Conservation (phyloP, 2,113 vertebrate genomes). For the Aleadryas rufinucha region DNA sequence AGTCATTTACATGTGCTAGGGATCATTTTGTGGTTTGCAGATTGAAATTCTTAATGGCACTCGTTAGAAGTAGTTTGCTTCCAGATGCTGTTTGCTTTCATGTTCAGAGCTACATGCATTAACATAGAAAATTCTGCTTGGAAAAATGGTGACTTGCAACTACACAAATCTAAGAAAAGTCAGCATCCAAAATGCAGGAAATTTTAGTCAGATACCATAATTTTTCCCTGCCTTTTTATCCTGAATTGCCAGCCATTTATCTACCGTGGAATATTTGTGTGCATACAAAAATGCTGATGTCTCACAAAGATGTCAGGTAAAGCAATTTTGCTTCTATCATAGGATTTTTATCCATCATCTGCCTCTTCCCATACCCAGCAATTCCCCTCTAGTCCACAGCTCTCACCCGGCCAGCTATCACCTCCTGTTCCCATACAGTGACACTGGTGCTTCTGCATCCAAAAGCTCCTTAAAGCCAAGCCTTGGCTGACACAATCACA, state of each 20-base stretch:
- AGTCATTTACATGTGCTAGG: not conserved
- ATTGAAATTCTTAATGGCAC: not conserved
- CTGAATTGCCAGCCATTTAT: not conserved
- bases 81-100: conserved; percentile 22
- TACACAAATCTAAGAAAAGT: not conserved
- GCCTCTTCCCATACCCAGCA: not conserved
- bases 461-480: not conserved
- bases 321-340: not conserved
- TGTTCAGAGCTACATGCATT: not conserved
- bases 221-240: not conserved
- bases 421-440: not conserved
- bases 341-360: not conserved
- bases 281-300: not conserved
- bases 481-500: not conserved
- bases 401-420: not conserved
- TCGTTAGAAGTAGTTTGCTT: not conserved
- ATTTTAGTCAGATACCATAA: not conserved
- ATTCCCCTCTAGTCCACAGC: not conserved
- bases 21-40: conserved; percentile 1
- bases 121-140: not conserved
- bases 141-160: not conserved
- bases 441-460: not conserved
- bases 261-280: not conserved
- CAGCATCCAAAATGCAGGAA: not conserved
- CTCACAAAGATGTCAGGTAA: not conserved